phyloP scores from a whole-genome alignment of 2,113 vertebrate species.

The Eublepharis macularius region DNA sequence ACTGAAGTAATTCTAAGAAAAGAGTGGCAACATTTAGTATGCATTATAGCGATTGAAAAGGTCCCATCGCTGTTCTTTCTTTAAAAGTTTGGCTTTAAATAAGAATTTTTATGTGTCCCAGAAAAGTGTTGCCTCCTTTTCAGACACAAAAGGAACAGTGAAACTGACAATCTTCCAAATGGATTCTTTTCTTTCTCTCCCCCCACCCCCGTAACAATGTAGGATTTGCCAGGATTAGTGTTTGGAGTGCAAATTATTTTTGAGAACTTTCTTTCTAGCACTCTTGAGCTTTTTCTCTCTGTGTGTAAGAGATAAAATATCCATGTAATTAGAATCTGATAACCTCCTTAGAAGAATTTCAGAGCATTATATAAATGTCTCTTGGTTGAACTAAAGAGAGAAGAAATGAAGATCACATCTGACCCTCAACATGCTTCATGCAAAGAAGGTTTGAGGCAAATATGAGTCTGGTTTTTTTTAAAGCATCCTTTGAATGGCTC shows the following conservation, averaged over 20 bases:
- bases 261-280: constrained; percentile 61
- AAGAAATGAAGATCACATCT: constrained; percentile 20
- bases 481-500: constrained; percentile 43
- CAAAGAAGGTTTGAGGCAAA: constrained; percentile 27
- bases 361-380: constrained; percentile 16
- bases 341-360: background rate
- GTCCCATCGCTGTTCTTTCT: constrained; percentile 46
- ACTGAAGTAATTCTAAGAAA: accelerated
- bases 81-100: constrained; percentile 36
- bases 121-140: constrained; percentile 54
- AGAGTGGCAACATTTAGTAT: background rate
- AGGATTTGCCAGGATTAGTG: constrained; percentile 58
- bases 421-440: background rate
- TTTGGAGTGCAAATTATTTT: constrained; percentile 57
- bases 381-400: constrained; percentile 18
- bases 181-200: constrained; percentile 62
- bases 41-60: constrained; percentile 26
- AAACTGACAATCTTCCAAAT: constrained; percentile 42
- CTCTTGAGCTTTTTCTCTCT: background rate
- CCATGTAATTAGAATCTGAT: constrained; percentile 29
- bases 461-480: constrained; percentile 47
- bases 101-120: constrained; percentile 50
- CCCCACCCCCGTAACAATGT: constrained; percentile 32
- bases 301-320: constrained; percentile 28
- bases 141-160: constrained; percentile 53